Conservation (phyloP, 1,140 invertebrate genomes). For the Muscidifurax raptorellus region DNA sequence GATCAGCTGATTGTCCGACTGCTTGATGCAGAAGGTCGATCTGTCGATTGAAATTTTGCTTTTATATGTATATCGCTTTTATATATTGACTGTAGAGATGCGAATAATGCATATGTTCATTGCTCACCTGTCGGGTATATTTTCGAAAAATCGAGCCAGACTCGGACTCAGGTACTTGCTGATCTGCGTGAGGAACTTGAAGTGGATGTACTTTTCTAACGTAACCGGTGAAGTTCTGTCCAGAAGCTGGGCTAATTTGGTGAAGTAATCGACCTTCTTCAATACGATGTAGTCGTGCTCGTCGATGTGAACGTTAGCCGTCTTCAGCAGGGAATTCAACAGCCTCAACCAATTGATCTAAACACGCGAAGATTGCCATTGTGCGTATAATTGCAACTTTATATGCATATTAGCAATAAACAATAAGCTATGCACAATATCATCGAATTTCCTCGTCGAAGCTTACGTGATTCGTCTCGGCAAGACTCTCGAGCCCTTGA, state of each 20-base stretch:
- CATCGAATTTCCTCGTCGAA: background rate
- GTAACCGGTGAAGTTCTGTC: slow-evolving; percentile 18
- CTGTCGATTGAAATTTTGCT: slow-evolving; percentile 23
- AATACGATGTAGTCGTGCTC: slow-evolving; percentile 18
- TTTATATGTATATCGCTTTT: background rate
- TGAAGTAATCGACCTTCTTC: slow-evolving; percentile 42
- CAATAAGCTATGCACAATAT: too few relatives aligned
- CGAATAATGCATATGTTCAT: too few relatives aligned
- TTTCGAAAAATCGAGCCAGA: slow-evolving; percentile 37
- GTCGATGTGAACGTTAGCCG: background rate
- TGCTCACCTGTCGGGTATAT: slow-evolving; percentile 32
- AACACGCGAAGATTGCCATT: background rate
- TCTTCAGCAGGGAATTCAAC: background rate
- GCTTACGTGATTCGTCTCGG: slow-evolving; percentile 34
- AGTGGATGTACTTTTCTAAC: slow-evolving; percentile 43
- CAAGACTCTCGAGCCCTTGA: background rate
- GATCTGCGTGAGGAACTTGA: slow-evolving; percentile 49
- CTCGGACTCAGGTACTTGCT: slow-evolving; percentile 42
- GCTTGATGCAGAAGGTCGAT: slow-evolving; percentile 45
- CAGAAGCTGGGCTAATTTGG: slow-evolving; percentile 25
- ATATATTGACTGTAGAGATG: too few relatives aligned
- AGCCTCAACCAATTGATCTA: slow-evolving; percentile 43
- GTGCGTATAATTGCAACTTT: too few relatives aligned
- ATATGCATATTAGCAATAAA: too few relatives aligned
- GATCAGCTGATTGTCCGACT: slow-evolving; percentile 41